These are phyloP conservation scores for Trachelus tabidus DNA, from an alignment of 2,888 invertebrate genomes.

Conservation along the genomic window DNA sequence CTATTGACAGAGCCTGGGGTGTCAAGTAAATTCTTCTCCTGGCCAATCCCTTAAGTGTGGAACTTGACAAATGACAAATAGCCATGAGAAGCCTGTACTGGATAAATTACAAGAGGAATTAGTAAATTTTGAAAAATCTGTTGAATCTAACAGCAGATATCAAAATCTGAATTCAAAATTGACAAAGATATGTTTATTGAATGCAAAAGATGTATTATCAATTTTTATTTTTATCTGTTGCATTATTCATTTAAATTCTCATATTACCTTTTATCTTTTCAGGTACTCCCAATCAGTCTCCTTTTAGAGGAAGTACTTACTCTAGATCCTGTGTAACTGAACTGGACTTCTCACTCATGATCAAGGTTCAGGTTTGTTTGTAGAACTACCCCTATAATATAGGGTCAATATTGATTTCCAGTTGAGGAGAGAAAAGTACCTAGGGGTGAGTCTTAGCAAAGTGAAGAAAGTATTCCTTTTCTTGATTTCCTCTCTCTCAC, in stretches of 20 bases:
- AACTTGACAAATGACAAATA: background rate
- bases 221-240: background rate
- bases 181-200: background rate
- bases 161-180: background rate
- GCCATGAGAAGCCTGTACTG: background rate
- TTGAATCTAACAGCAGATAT: background rate
- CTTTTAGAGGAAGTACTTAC: background rate
- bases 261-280: background rate
- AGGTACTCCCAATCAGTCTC: background rate
- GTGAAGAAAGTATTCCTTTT: background rate
- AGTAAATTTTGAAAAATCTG: background rate
- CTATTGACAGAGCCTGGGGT: background rate
- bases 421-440: background rate
- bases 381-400: slow-evolving; percentile 9
- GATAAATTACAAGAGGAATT: background rate
- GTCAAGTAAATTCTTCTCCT: background rate
- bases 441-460: background rate
- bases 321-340: background rate
- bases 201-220: background rate
- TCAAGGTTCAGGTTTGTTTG: slow-evolving; percentile 27
- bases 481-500: background rate
- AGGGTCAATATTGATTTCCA: background rate
- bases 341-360: slow-evolving; percentile 21
- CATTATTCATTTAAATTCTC: background rate
- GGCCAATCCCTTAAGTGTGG: background rate